Conservation (phyloP, 2,888 invertebrate genomes). For the Tetheella fluctuosa region DNA sequence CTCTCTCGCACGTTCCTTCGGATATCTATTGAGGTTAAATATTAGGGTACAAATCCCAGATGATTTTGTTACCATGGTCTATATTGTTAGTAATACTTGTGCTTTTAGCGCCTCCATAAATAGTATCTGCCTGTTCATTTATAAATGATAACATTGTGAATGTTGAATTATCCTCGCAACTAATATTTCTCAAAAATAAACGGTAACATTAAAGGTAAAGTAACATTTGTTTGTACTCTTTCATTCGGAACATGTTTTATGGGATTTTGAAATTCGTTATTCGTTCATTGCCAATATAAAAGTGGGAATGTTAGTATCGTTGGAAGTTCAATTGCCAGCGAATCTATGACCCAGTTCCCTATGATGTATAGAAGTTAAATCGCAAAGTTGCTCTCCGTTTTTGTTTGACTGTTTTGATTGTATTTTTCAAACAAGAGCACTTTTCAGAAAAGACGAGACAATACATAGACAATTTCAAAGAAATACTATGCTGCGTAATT, state of each 20-base stretch:
- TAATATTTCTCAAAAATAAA: not conserved
- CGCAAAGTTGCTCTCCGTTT: conserved; percentile 26
- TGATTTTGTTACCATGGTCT: conserved; percentile 41
- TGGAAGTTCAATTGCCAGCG: conserved; percentile 17
- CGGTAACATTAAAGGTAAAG: too few species aligned
- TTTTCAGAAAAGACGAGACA: too few species aligned
- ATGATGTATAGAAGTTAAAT: conserved; percentile 2
- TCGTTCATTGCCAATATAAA: conserved; percentile 12
- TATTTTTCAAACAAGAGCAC: not conserved
- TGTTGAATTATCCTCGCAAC: not conserved
- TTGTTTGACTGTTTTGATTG: conserved; percentile 30
- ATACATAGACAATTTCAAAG: too few species aligned
- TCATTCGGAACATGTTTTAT: not conserved
- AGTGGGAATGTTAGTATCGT: conserved; percentile 26
- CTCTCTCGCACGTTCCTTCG: conserved; percentile 40
- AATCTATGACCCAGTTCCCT: conserved; percentile 38
- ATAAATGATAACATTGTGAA: conserved; percentile 17
- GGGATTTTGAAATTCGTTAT: not conserved
- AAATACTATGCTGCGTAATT: too few species aligned
- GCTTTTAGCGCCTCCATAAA: conserved; percentile 9
- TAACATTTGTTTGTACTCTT: too few species aligned
- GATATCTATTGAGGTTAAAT: conserved; percentile 51
- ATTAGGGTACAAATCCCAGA: conserved; percentile 43
- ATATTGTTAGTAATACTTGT: not conserved
- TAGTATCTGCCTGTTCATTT: conserved; percentile 8